Base-by-base conservation (phyloP, 2,888 invertebrate genomes). In the Lingula anatina region DNA sequence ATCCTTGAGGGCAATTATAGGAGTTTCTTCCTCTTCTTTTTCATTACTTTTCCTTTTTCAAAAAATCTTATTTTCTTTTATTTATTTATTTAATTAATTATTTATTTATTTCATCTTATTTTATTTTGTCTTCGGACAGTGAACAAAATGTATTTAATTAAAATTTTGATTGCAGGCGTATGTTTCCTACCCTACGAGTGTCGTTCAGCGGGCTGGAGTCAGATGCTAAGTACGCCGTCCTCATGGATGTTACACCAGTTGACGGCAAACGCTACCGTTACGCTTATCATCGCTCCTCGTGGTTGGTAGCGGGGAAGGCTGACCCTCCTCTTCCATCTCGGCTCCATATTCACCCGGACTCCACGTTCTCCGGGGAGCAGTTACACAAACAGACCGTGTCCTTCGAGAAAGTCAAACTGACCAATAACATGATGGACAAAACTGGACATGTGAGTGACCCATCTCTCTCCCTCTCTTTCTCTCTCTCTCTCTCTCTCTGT, bases 251-350 rank as follows among this genome's bases (percentile, higher is more conserved):
- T 72, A 90, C 95, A 57, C 94, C 95, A 54, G 91, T 96, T 72
- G 96, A 97, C 81, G 89, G 89, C 80, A 91, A 95, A 80, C 84
- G 96, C 50, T 77, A 77, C 57, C 86, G 94, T 57, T 97, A 97
- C 83, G 95, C 96, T 60, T 97, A 97, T 83, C 96, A 96, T 82
- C 87, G 94, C 70, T 94, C 93, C 60, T 93, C 93, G 47, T 97
- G 96, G 96, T 83, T 95, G 71, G 94, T 95, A 63, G 96, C 96
- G 25, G 96, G 96, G 59, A 96, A 97, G 80, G 96, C 96, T 39
- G 96, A 97, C 82, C 95, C 94, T 15, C 94, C 95, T 5, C 62
- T 68, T 87, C 93, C 93, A 55, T 87, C 90, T 58, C 83, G 95
- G 59, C 86, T 95, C 71, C 94, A 94, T 83, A 86, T 91, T 50